phyloP scores from a whole-genome alignment of 30 jellyfish, hydroid and myxozoan genomes.

The Aurelia aurita region DNA sequence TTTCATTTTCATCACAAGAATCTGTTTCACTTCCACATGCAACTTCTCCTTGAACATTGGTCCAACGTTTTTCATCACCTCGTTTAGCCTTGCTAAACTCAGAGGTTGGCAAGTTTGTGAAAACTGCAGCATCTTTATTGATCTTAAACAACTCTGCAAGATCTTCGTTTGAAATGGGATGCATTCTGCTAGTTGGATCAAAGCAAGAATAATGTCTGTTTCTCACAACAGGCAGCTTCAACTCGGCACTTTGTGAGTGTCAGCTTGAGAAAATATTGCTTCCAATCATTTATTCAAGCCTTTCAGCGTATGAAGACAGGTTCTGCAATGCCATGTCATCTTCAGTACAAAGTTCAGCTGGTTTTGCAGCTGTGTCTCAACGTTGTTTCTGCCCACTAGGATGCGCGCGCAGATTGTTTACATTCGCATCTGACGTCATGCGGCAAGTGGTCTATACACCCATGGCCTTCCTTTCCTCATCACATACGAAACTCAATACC shows the following conservation, averaged over 20 bases:
- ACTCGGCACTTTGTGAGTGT: slow-evolving; percentile 14
- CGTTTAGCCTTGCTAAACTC: not conserved
- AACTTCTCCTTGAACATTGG: slow-evolving; percentile 5
- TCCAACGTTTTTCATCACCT: not conserved
- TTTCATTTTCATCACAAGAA: slow-evolving; percentile 19
- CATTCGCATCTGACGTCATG: no score
- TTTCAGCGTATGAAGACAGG: no score
- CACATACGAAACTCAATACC: no score
- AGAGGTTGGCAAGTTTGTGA: slow-evolving; percentile 33
- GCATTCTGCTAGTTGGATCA: not conserved
- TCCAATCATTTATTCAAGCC: no score
- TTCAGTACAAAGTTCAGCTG: no score
- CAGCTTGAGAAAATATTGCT: slow-evolving; percentile 8
- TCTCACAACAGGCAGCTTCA: slow-evolving; percentile 18
- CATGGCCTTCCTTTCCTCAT: no score
- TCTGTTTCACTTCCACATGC: slow-evolving; percentile 46
- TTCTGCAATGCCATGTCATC: no score
- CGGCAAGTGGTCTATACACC: no score
- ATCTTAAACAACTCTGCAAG: slow-evolving; percentile 13
- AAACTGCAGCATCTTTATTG: slow-evolving; percentile 21
- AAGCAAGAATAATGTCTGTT: slow-evolving; percentile 6
- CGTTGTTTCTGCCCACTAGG: no score
- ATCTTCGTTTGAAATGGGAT: slow-evolving; percentile 14
- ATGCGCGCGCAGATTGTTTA: no score
- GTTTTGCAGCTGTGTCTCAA: no score